Percentiles rank a stretch among this genome's conserved stretches.
These are phyloP conservation scores for western clawed frog (Xenopus tropicalis) DNA, from an alignment of 2,113 vertebrate genomes.

Conservation along the genomic window UCB_Xtro_10.0 CM004446.2:111657501-111658000, in stretches of 20 bases:
- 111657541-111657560: slow-evolving; percentile 94
- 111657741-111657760: slow-evolving; percentile 97
- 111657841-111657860: slow-evolving; percentile 91
- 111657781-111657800: slow-evolving; percentile 85
- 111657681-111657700: slow-evolving; percentile 93
- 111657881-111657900: slow-evolving; percentile 90
- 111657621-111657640: slow-evolving; percentile 96
- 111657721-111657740: slow-evolving; percentile 93
- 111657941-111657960: slow-evolving; percentile 98
- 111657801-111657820: slow-evolving; percentile 94
- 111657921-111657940: slow-evolving; percentile 98
- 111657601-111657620: slow-evolving; percentile 96
- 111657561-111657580: slow-evolving; percentile 97
- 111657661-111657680: slow-evolving; percentile 91
- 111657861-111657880: slow-evolving; percentile 92
- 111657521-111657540: slow-evolving; percentile 93
- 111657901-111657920: slow-evolving; percentile 93
- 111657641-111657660: slow-evolving; percentile 94
- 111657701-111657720: slow-evolving; percentile 98
- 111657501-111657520: slow-evolving; percentile 94
- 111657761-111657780: slow-evolving; percentile 89
- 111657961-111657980: slow-evolving; percentile 98
- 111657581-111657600: slow-evolving; percentile 88
- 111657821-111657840: slow-evolving; percentile 95
- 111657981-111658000: slow-evolving; percentile 97